phyloP scores from a whole-genome alignment of 2,888 invertebrate species.

The Perizoma affinitatum region DNA sequence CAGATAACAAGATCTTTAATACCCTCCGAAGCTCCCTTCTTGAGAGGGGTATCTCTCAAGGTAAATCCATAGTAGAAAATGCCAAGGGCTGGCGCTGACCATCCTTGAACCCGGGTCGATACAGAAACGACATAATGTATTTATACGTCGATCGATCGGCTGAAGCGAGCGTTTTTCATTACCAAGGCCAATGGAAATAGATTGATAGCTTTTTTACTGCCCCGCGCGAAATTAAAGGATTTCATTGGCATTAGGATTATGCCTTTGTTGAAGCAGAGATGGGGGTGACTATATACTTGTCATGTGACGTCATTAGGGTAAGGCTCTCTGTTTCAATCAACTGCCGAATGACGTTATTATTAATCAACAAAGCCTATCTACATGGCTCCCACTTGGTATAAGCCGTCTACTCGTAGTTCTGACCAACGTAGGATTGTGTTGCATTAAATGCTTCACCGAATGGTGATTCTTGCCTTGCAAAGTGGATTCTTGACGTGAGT shows the following conservation, averaged over 20 bases:
- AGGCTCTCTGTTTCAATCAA: not conserved
- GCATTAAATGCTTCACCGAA: too few species aligned
- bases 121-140: conserved; percentile 47
- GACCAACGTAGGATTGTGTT: too few species aligned
- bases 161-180: conserved; percentile 55
- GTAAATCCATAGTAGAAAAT: conserved; percentile 25
- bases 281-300: conserved; percentile 15
- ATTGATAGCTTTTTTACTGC: conserved; percentile 44
- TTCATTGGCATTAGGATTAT: conserved; percentile 20
- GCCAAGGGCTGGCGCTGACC: conserved; percentile 45
- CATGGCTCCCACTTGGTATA: too few species aligned
- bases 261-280: conserved; percentile 7
- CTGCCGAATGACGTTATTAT: conserved; percentile 3
- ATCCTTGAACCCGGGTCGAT: conserved; percentile 63
- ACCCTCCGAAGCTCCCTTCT: conserved; percentile 23
- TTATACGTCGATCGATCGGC: conserved; percentile 38
- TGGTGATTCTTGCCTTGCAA: too few species aligned
- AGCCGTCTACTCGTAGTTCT: too few species aligned
- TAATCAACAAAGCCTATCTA: too few species aligned
- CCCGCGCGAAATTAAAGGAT: conserved; percentile 31
- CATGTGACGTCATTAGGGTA: conserved; percentile 8
- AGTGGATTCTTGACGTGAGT: too few species aligned
- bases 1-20: conserved; percentile 21
- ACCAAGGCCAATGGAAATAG: conserved; percentile 65
- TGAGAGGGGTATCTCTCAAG: conserved; percentile 35